phyloP scores from a whole-genome alignment of 1,140 invertebrate species.

The Nomia melanderi region DNA sequence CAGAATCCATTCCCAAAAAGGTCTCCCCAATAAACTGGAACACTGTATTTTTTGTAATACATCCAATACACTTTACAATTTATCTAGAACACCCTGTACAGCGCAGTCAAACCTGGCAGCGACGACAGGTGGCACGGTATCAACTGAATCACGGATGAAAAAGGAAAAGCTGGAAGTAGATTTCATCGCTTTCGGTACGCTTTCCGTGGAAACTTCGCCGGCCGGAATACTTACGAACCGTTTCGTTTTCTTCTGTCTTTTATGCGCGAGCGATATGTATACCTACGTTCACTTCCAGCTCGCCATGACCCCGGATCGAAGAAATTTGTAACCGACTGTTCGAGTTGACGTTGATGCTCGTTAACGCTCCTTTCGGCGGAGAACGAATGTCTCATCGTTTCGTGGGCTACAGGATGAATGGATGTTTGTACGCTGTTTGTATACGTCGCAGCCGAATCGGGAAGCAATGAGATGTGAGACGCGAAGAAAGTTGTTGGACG shows the following conservation, averaged over 20 bases:
- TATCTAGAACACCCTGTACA: neutral
- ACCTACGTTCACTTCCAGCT: neutral
- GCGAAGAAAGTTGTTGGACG: too few species aligned
- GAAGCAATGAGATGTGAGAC: too few species aligned
- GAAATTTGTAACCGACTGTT: neutral
- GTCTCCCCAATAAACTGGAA: too few species aligned
- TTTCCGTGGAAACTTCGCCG: conserved; percentile 22
- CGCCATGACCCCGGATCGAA: neutral
- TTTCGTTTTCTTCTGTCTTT: conserved; percentile 5
- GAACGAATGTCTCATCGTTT: too few species aligned
- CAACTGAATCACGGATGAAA: conserved; percentile 26
- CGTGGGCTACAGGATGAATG: too few species aligned
- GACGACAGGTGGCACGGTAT: conserved; percentile 15
- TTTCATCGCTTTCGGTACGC: conserved; percentile 37
- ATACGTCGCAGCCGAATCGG: too few species aligned
- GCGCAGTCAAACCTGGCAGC: neutral
- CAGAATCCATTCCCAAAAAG: too few species aligned
- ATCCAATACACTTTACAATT: too few species aligned
- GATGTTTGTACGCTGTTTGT: too few species aligned
- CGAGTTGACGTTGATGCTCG: neutral
- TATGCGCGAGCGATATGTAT: too few species aligned
- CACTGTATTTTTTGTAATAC: too few species aligned
- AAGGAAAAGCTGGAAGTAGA: conserved; percentile 13
- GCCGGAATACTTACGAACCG: conserved; percentile 28
- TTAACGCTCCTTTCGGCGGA: neutral